phyloP scores from a whole-genome alignment of 2,113 vertebrate genomes.

The Kryptolebias marmoratus region DNA sequence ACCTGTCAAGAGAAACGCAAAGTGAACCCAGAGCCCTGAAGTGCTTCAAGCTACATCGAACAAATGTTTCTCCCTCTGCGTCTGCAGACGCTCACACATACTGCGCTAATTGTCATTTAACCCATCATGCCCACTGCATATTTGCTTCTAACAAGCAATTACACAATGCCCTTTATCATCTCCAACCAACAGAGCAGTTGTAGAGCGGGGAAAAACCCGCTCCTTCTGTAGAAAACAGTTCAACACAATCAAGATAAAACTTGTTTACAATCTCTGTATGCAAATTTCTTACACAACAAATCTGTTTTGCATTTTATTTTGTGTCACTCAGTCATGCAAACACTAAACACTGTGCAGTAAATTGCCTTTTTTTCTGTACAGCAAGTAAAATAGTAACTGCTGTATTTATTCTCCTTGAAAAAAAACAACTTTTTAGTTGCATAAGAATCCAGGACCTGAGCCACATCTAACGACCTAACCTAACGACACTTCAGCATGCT shows the following conservation, averaged over 20 bases:
- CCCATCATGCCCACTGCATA: slow-evolving; percentile 22
- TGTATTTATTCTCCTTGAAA: too few relatives aligned
- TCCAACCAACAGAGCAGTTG: slow-evolving; percentile 33
- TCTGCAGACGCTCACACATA: slow-evolving; percentile 5
- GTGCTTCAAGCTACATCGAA: slow-evolving; percentile 23
- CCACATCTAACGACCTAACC: too few relatives aligned
- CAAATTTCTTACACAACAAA: background rate
- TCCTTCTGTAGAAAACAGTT: slow-evolving; percentile 4
- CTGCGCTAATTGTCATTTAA: slow-evolving; percentile 55
- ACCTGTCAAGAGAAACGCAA: slow-evolving; percentile 39
- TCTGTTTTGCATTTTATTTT: background rate
- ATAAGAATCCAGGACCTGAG: too few relatives aligned
- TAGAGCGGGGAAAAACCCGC: slow-evolving; percentile 12
- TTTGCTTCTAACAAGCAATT: slow-evolving; percentile 51
- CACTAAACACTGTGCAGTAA: background rate
- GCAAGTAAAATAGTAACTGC: too few relatives aligned
- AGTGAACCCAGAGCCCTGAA: slow-evolving; percentile 40
- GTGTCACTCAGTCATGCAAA: background rate
- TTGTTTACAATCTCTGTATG: background rate
- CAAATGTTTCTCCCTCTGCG: background rate
- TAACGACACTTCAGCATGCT: background rate
- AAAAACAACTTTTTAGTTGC: too few relatives aligned
- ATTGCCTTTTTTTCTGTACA: background rate
- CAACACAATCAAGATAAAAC: slow-evolving; percentile 11
- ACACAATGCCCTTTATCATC: slow-evolving; percentile 36